Percentiles rank a stretch among this genome's conserved stretches.
Evolutionary conservation across 2,797 vertebrate species (phyloP).

Genomic region (Molossus alvarezi): DNA sequence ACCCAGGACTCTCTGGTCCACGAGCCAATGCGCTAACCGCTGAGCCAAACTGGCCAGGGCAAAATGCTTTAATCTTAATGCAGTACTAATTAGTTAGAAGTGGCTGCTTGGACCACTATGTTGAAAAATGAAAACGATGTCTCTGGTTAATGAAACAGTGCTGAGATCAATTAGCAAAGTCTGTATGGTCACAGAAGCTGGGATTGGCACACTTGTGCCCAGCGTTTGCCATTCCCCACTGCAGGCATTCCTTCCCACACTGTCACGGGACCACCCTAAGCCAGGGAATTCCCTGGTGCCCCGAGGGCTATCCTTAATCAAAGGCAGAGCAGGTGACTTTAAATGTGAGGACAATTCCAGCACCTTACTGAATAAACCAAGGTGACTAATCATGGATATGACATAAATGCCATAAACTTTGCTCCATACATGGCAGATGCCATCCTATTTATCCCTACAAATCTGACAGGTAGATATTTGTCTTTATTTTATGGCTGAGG

Average conservation of each 20-base stretch:
- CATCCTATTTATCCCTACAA: background rate
- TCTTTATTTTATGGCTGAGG: conserved; percentile 9
- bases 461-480: conserved; percentile 3
- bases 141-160: background rate
- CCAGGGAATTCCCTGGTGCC: background rate
- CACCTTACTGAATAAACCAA: conserved; percentile 22
- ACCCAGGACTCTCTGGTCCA: no score
- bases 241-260: background rate
- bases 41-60: no score
- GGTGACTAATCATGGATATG: background rate
- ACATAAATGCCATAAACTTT: background rate
- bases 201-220: background rate
- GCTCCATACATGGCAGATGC: background rate
- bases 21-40: no score
- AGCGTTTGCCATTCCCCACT: background rate
- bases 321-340: conserved; percentile 1
- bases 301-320: background rate
- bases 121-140: conserved; percentile 10
- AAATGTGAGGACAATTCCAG: background rate
- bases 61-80: conserved; percentile 7
- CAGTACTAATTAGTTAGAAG: background rate
- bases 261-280: background rate
- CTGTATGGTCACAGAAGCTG: background rate
- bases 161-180: background rate
- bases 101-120: background rate